Percentiles rank a stretch among this genome's conserved stretches.
These are phyloP conservation scores for Tamias sibiricus DNA, from an alignment of 2,113 vertebrate species.

Conservation along the genomic window DNA sequence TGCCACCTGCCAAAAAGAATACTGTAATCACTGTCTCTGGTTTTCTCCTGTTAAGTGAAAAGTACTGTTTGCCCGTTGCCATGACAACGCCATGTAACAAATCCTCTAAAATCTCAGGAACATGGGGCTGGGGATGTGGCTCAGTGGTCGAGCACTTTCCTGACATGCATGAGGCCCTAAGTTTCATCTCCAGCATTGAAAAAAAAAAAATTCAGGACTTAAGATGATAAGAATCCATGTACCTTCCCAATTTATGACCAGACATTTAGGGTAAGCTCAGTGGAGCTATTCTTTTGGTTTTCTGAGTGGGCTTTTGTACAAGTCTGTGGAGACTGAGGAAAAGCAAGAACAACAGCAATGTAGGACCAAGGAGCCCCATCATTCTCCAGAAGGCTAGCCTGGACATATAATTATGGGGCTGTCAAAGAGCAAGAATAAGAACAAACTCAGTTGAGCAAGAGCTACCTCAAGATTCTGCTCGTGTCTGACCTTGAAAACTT, in stretches of 20 bases:
- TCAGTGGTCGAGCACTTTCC: too few relatives aligned
- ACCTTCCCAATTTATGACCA: neutral
- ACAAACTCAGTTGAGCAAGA: neutral
- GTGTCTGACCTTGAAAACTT: neutral
- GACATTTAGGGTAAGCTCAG: neutral
- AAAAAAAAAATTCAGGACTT: neutral
- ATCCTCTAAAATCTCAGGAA: neutral
- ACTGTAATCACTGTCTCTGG: neutral
- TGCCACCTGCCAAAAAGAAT: neutral
- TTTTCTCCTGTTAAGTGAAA: neutral
- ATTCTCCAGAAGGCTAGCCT: neutral
- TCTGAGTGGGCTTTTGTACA: neutral
- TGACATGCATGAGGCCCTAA: too few relatives aligned
- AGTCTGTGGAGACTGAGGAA: neutral
- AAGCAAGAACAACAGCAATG: neutral
- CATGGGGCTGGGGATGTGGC: too few relatives aligned
- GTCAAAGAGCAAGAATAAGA: neutral
- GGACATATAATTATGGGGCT: too few relatives aligned
- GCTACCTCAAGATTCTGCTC: neutral
- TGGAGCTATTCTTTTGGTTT: neutral
- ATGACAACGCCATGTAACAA: neutral
- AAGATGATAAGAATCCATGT: neutral
- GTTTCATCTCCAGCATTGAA: too few relatives aligned
- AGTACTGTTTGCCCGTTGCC: neutral
- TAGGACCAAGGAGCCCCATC: too few relatives aligned